Evolutionary conservation across 1,140 invertebrate genomes (phyloP).

Genomic region (Drosophila equinoxialis): DNA sequence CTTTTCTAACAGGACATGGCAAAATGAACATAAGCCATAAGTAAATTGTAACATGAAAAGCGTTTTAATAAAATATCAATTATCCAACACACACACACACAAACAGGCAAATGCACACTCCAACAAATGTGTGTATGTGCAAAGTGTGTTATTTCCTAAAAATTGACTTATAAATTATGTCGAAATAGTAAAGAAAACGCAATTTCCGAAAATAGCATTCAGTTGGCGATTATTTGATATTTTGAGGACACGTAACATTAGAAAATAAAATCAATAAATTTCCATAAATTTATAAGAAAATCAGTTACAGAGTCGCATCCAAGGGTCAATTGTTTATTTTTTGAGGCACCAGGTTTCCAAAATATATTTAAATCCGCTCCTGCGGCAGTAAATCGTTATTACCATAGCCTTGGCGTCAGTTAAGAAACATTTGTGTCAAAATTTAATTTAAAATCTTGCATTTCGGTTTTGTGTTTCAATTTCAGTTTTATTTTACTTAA

Average conservation of each 20-base stretch:
- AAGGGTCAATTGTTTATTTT: too few species aligned
- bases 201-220: not conserved
- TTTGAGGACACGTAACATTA: too few species aligned
- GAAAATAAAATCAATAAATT: not conserved
- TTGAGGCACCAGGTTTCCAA: too few species aligned
- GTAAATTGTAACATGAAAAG: constrained; percentile 42
- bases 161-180: constrained; percentile 72
- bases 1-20: constrained; percentile 48
- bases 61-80: constrained; percentile 55
- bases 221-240: not conserved
- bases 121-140: not conserved
- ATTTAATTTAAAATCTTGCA: too few species aligned
- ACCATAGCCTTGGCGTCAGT: too few species aligned
- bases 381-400: too few species aligned
- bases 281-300: too few species aligned
- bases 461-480: not conserved
- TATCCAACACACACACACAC: not conserved
- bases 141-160: not conserved
- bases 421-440: too few species aligned
- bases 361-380: too few species aligned
- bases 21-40: constrained; percentile 3
- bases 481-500: not conserved
- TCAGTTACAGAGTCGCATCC: too few species aligned
- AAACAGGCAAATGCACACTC: not conserved
- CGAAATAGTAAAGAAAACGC: constrained; percentile 30